Percentiles rank a stretch among this genome's conserved stretches.
These are phyloP conservation scores for Lycophotia porphyrea DNA, from an alignment of 2,888 invertebrate species.

Conservation along the genomic window DNA sequence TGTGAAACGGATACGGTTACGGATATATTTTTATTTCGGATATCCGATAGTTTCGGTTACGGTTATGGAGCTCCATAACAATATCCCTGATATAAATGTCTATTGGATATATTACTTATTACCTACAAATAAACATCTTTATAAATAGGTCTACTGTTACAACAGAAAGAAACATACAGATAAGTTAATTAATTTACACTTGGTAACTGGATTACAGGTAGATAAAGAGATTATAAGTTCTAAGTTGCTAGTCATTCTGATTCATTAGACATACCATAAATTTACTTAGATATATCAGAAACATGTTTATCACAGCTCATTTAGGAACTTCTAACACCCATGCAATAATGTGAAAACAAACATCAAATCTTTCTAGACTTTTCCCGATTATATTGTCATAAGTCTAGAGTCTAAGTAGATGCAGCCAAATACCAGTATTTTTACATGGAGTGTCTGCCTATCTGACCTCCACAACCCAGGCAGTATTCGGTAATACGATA, in stretches of 20 bases:
- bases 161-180: background rate
- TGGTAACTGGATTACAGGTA: constrained; percentile 12
- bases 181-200: constrained; percentile 7
- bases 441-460: background rate
- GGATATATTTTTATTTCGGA: too few species aligned
- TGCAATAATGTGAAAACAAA: background rate
- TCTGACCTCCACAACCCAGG: background rate
- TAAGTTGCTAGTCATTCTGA: background rate
- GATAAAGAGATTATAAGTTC: background rate
- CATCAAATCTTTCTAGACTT: background rate
- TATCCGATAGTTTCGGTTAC: too few species aligned
- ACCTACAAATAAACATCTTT: background rate
- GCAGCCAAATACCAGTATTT: background rate
- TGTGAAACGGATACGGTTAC: too few species aligned
- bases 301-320: background rate
- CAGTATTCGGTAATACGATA: too few species aligned
- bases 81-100: too few species aligned
- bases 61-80: too few species aligned
- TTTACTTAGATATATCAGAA: background rate
- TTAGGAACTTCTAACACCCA: background rate
- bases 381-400: too few species aligned
- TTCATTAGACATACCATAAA: background rate
- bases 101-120: background rate
- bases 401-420: too few species aligned
- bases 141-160: background rate